These are phyloP conservation scores for Pollenia griseotomentosa DNA, from an alignment of 2,888 invertebrate genomes.

Conservation along the genomic window DNA sequence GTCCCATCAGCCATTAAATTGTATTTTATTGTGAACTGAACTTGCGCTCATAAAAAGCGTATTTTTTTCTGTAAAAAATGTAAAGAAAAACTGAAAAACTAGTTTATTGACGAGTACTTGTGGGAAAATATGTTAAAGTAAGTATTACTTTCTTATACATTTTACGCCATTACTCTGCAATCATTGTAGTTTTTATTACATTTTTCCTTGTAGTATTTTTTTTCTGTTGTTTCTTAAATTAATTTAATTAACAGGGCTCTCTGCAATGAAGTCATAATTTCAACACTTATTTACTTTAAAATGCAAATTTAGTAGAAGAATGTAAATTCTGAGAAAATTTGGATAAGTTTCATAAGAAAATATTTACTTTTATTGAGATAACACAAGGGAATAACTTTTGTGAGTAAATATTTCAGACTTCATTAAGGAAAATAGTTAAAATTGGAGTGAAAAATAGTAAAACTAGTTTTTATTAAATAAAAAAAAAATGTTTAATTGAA, in stretches of 20 bases:
- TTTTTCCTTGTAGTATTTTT: conserved; percentile 6
- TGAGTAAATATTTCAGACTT: not conserved
- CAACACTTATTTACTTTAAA: conserved; percentile 44
- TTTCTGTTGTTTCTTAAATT: conserved; percentile 24
- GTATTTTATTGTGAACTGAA: conserved; percentile 38
- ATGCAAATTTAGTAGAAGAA: conserved; percentile 9
- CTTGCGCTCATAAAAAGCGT: conserved; percentile 34
- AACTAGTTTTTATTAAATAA: too few relatives aligned
- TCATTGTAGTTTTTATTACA: conserved; percentile 40
- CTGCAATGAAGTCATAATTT: conserved; percentile 54
- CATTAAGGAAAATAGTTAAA: too few relatives aligned
- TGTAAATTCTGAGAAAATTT: conserved; percentile 14
- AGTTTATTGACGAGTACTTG: conserved; percentile 49
- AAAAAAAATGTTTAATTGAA: too few relatives aligned
- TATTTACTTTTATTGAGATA: not conserved
- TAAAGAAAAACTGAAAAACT: conserved; percentile 47
- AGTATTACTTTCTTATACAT: conserved; percentile 47
- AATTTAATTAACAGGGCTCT: conserved; percentile 58
- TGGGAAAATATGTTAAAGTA: conserved; percentile 56
- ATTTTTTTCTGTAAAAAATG: conserved; percentile 4
- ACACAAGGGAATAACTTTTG: not conserved
- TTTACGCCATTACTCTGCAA: conserved; percentile 21
- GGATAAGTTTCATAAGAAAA: conserved; percentile 3
- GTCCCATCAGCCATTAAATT: conserved; percentile 55
- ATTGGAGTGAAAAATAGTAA: too few relatives aligned